Conservation (phyloP, 2,888 invertebrate species). For the Dolomedes plantarius region DNA sequence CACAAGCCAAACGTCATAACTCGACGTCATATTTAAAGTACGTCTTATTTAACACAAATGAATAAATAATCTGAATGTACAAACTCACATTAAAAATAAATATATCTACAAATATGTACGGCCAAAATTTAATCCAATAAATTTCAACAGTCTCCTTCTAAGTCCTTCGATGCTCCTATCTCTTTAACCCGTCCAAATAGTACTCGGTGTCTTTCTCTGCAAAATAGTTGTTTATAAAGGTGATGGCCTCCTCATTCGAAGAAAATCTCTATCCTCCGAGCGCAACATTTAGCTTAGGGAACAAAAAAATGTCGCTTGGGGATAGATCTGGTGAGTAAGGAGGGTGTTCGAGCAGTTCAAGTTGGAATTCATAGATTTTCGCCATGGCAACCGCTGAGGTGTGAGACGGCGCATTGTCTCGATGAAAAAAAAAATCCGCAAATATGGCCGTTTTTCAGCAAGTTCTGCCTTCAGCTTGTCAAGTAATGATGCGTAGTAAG, state of each 20-base stretch:
- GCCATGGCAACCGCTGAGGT: neutral
- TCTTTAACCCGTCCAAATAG: neutral
- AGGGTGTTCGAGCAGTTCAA: constrained; percentile 37
- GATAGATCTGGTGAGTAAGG: constrained; percentile 50
- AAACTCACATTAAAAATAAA: too few species aligned
- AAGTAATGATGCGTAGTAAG: constrained; percentile 62
- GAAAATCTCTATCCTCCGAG: constrained; percentile 31
- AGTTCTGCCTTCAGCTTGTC: constrained; percentile 3
- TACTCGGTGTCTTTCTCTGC: too few species aligned
- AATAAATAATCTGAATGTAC: too few species aligned
- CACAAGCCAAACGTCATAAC: too few species aligned
- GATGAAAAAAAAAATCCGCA: constrained; percentile 15
- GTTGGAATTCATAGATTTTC: constrained; percentile 38
- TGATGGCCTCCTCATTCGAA: neutral
- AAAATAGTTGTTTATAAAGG: neutral
- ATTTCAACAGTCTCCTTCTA: constrained; percentile 4
- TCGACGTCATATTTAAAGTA: too few species aligned
- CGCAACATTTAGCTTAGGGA: constrained; percentile 33
- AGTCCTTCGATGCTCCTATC: neutral
- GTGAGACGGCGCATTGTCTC: constrained; percentile 50
- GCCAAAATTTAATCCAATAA: too few species aligned
- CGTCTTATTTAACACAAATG: too few species aligned
- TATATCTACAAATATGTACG: too few species aligned
- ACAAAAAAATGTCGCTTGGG: constrained; percentile 34
- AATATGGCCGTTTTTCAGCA: neutral